Conservation (phyloP, 2,113 vertebrate genomes). For the Procavia capensis region DNA sequence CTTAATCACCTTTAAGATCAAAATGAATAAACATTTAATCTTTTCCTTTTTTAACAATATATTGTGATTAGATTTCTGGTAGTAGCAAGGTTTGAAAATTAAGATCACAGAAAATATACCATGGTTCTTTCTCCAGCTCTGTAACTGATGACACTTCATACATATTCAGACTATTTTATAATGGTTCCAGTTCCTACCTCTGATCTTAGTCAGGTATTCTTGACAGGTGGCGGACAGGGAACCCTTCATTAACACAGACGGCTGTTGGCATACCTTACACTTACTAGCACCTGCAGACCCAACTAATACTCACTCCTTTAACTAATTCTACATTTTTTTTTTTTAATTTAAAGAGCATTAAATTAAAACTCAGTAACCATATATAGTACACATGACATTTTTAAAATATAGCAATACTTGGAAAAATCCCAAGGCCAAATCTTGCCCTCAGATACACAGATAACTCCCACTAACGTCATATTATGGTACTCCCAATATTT, state of each 20-base stretch:
- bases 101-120: neutral
- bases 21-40: neutral
- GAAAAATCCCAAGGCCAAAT: slow-evolving; percentile 35
- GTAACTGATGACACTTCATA: neutral
- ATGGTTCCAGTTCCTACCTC: neutral
- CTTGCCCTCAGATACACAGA: neutral
- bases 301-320: neutral
- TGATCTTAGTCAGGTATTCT: neutral
- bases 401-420: neutral
- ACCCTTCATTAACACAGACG: neutral
- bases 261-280: neutral
- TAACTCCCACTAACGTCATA: neutral
- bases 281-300: slow-evolving; percentile 37
- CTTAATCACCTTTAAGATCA: neutral
- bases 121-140: neutral
- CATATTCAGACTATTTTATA: neutral
- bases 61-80: neutral
- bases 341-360: neutral
- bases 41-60: neutral
- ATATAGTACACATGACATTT: slow-evolving; percentile 40
- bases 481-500: neutral
- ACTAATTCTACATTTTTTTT: slow-evolving; percentile 9
- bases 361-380: slow-evolving; percentile 21
- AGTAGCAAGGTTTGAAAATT: neutral
- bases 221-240: neutral